Evolutionary conservation across 2,888 invertebrate genomes (phyloP), one percentile per base, ranked within the genome.

Genomic region (Tetranychus piercei): DNA sequence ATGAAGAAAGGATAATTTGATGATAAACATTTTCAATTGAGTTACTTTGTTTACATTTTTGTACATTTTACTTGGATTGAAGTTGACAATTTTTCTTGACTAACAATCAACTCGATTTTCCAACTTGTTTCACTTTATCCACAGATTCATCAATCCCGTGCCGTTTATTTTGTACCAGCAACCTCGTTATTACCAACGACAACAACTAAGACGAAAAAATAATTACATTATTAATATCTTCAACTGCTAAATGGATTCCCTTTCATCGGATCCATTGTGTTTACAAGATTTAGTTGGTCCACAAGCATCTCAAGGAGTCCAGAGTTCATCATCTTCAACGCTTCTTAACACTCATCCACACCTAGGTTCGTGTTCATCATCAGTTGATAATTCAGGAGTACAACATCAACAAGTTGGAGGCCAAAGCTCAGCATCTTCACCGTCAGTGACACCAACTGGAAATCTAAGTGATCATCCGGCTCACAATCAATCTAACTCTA

Each of bases 231-330:
- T 23, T 9, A 20, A 20, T 69, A 11, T 18, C 23, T 23, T 11
- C 1, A 11, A 71, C 34, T 71, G 34, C 11, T 43, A 23, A 43
- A 71, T 71, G 71, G 71, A 71, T 71, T 43, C 71, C n/a, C 20
- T 71, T n/a, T 44, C 43, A 34, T 55, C 75, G 80, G 78, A 82
- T 80, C 80, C 85, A 87, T 78, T 80, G 76, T 80, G 80, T 76
- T 78, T 80, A 67, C 80, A 80, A 78, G 80, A 80, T 77, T 76
- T 80, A 76, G 80, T 80, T 44, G 44, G 71, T 44, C 43, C 71
- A 43, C 11, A 9, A 23, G 8, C 22, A 69, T 22, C 69, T 18
- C 22, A 23, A 69, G 69, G 69, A 69, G 69, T 69, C 9, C 45
- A 45, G 45, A 45, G 15, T 45, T 11, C 45, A 45, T 45, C 45